phyloP scores from a whole-genome alignment of 2,113 vertebrate species.

The Arenaria interpres region DNA sequence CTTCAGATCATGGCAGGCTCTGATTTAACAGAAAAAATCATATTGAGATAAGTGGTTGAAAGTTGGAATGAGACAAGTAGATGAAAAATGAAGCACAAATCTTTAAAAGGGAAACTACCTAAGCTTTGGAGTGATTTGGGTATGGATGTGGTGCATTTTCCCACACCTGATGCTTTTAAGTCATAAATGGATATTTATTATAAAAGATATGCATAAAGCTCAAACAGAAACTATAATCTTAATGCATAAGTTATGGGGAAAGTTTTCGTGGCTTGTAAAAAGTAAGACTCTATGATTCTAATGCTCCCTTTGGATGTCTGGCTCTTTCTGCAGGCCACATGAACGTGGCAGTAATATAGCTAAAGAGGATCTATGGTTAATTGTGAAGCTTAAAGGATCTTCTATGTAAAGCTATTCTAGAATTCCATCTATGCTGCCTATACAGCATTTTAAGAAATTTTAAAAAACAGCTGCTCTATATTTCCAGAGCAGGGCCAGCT shows the following conservation, averaged over 20 bases:
- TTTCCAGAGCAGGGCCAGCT: conserved; percentile 62
- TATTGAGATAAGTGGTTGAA: not conserved
- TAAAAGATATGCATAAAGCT: not conserved
- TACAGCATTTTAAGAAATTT: not conserved
- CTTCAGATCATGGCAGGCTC: not conserved
- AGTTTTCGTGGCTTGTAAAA: not conserved
- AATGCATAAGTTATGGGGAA: not conserved
- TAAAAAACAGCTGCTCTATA: conserved; percentile 52
- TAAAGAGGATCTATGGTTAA: not conserved
- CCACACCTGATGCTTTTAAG: not conserved
- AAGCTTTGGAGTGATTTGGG: not conserved
- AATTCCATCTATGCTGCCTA: not conserved
- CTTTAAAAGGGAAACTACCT: not conserved
- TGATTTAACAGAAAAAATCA: not conserved
- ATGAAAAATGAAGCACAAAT: not conserved
- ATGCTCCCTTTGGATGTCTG: not conserved
- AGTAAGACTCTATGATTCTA: not conserved
- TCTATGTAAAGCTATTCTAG: not conserved
- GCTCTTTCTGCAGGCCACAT: not conserved
- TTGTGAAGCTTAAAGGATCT: not conserved
- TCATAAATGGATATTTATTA: not conserved
- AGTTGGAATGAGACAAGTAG: not conserved
- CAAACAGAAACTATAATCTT: not conserved
- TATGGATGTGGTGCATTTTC: not conserved
- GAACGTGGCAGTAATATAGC: not conserved